These are phyloP conservation scores for Stegostoma tigrinum DNA, from an alignment of 2,113 vertebrate genomes.

Conservation along the genomic window DNA sequence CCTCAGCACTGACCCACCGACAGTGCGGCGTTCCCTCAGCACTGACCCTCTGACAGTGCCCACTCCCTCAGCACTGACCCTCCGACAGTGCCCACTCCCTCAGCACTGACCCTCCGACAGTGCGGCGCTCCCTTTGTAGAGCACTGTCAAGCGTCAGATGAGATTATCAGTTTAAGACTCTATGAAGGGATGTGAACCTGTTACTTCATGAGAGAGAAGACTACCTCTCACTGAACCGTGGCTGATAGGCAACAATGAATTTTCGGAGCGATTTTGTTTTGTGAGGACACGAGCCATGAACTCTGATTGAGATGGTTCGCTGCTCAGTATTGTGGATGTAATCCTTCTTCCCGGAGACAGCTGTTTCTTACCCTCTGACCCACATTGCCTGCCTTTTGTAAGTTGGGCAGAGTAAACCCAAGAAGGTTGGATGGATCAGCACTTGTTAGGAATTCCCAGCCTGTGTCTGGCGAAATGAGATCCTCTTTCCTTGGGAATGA, in stretches of 20 bases:
- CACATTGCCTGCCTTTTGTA: background rate
- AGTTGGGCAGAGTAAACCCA: background rate
- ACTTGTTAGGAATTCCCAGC: background rate
- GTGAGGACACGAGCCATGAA: background rate
- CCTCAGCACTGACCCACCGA: too few relatives aligned
- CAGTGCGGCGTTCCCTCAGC: too few relatives aligned
- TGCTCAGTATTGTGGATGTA: accelerated
- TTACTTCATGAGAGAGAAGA: background rate
- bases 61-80: too few relatives aligned
- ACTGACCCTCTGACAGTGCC: too few relatives aligned
- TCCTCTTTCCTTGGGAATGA: too few relatives aligned
- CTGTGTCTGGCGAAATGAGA: too few relatives aligned
- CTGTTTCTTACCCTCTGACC: background rate
- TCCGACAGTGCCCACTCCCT: too few relatives aligned
- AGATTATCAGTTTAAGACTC: background rate
- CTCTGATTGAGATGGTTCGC: background rate
- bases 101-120: too few relatives aligned
- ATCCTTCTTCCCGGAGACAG: background rate
- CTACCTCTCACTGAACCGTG: too few relatives aligned
- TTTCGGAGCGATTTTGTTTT: background rate
- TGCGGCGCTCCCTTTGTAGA: too few relatives aligned
- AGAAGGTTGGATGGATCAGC: background rate
- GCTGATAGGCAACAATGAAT: background rate
- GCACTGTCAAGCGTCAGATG: background rate
- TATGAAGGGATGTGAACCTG: background rate